A percentile compares a stretch with the other conserved stretches of the same genome.
Evolutionary conservation across 2,113 vertebrate species (phyloP).

Genomic region (Formicarius rufipectus): DNA sequence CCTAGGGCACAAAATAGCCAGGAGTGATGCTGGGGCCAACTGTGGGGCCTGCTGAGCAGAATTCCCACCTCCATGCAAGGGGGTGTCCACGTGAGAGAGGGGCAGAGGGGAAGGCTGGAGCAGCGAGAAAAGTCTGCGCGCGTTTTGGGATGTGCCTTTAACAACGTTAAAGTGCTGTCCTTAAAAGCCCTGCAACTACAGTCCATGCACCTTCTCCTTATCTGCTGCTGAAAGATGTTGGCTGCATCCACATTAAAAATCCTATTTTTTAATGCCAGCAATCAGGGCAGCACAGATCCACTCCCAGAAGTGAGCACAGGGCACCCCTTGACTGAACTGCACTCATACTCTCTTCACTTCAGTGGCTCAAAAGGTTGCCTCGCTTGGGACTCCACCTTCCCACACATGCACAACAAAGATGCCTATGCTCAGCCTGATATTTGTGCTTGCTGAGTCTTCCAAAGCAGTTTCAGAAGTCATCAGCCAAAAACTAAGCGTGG

Average conservation of each 20-base stretch:
- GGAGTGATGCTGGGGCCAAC: neutral
- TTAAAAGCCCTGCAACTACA: neutral
- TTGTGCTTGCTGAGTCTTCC: neutral
- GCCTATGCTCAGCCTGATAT: neutral
- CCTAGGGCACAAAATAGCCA: conserved; percentile 67
- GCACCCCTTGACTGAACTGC: neutral
- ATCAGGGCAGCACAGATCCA: neutral
- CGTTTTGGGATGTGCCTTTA: neutral
- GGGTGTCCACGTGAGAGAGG: neutral
- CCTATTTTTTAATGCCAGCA: neutral
- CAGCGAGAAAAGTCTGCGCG: neutral
- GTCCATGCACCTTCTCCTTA: neutral
- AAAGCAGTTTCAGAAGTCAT: neutral
- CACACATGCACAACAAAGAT: neutral
- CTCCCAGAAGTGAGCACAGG: neutral
- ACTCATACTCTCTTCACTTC: conserved; percentile 11
- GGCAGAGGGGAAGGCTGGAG: neutral
- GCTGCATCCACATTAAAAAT: neutral
- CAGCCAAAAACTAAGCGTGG: neutral
- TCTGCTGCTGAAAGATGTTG: neutral
- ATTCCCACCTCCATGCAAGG: neutral
- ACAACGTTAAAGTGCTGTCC: accelerated
- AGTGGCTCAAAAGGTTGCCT: neutral
- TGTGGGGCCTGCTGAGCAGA: neutral
- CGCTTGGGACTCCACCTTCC: neutral